Percentiles rank a stretch among this genome's conserved stretches.
These are phyloP conservation scores for Portunus trituberculatus DNA, from an alignment of 1,140 invertebrate genomes.

Conservation along the genomic window DNA sequence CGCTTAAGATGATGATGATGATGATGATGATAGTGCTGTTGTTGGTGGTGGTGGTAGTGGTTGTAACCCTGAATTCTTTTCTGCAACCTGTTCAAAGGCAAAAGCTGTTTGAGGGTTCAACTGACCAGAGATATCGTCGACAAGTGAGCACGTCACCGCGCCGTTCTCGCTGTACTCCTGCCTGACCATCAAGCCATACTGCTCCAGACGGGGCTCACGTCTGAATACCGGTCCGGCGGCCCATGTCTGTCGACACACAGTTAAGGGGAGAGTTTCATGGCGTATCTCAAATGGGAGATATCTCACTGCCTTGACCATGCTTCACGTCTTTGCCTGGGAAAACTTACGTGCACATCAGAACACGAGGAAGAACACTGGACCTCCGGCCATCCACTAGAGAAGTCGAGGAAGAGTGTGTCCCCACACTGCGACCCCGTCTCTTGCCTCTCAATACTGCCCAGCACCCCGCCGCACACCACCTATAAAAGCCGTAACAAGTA, in stretches of 20 bases:
- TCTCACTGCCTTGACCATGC: not conserved
- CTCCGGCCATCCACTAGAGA: not conserved
- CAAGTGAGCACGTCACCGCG: not conserved
- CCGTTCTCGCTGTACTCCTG: not conserved
- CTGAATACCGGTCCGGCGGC: not conserved
- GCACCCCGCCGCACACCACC: constrained; percentile 13
- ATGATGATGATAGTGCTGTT: no score
- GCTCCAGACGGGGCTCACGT: not conserved
- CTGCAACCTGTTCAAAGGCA: no score
- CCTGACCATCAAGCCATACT: not conserved
- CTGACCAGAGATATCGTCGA: not conserved
- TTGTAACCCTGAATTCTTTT: no score
- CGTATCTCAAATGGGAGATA: no score
- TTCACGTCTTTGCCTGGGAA: not conserved
- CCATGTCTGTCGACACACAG: not conserved
- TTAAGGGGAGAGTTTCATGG: no score
- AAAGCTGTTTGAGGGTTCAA: not conserved
- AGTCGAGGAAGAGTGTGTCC: not conserved
- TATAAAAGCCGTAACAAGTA: no score
- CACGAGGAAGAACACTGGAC: not conserved
- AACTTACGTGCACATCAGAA: not conserved
- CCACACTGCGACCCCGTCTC: not conserved
- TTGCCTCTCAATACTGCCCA: not conserved
- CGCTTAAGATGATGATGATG: no score
- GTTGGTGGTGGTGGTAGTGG: no score